These are phyloP conservation scores for Matsumurasca onukii DNA, from an alignment of 1,140 invertebrate genomes.

Conservation along the genomic window DNA sequence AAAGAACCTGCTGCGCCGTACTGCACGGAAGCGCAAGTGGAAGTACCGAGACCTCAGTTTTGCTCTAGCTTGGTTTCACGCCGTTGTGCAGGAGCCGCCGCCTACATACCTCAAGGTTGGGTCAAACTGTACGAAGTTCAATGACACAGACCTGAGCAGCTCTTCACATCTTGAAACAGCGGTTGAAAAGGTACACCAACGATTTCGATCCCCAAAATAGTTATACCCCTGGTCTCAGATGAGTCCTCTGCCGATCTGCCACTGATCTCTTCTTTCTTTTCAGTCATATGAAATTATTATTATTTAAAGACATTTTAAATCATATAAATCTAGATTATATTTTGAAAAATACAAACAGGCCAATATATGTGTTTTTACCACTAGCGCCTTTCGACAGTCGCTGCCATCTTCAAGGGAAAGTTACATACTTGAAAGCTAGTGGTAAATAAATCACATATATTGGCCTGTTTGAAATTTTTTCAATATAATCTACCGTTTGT, in stretches of 20 bases:
- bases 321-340: no score
- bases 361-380: no score
- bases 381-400: no score
- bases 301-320: no score
- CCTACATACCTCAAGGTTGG: slow-evolving; percentile 86
- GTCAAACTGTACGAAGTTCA: slow-evolving; percentile 90
- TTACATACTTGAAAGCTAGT: no score
- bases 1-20: slow-evolving; percentile 64
- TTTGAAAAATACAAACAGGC: no score
- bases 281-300: no score
- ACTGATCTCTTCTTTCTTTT: no score
- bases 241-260: no score
- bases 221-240: neutral
- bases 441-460: no score
- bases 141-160: slow-evolving; percentile 81
- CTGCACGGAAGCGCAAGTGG: slow-evolving; percentile 54
- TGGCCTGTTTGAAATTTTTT: no score
- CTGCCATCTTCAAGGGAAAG: no score
- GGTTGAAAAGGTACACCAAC: slow-evolving; percentile 51
- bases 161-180: slow-evolving; percentile 66
- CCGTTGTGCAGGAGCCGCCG: slow-evolving; percentile 82
- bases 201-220: neutral
- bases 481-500: neutral
- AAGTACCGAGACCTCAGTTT: slow-evolving; percentile 60
- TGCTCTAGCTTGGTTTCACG: slow-evolving; percentile 79